Base-by-base conservation (phyloP, 1,140 invertebrate species). In the Ceratoteleas bidentatus region DNA sequence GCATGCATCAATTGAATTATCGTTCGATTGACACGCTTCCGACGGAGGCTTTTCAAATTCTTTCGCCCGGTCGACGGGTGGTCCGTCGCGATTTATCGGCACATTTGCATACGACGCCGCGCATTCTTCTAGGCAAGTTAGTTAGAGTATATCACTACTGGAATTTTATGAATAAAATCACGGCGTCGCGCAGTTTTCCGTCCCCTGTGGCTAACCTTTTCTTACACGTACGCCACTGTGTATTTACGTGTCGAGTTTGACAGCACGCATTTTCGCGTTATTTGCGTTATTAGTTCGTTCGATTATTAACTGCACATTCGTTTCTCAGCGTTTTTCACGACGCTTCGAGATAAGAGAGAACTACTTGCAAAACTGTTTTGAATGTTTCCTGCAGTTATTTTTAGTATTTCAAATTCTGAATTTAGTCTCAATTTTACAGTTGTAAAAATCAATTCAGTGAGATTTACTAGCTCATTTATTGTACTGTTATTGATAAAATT, bases 1-100 rank as follows among this genome's bases (percentile, higher is more conserved):
- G 85, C 83, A 88, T 87, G 88, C 87, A 84, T 81, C 81, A 88
- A 89, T 89, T 87, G 87, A 89, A 90, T 90, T 88, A 89, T 88
- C 85, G 87, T 81, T 88, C 87, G 86, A 89, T 88, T 87, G 88
- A 86, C 86, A 85, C 84, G 87, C 88, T 85, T 84, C 85, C 83
- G 86, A 87, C 85, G 84, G 79, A 60, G 74, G 86, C 87, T 88
- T 87, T 88, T 88, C 81, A 88, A 87, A 87, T 87, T 88, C 84
- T 83, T 84, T 80, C 81, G 74, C 80, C 70, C 53, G 72, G 61
- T 74, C 87, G 78, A 77, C 85, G 85, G 88, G 88, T 54, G 87
- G 87, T 85, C 83, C 64, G 66, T 65, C 70, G 85, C 80, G 82
- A 87, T 72, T 84, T 84, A 86, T 87, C 85, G 86, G 15, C 83